These are phyloP conservation scores for Lepus americanus DNA, from an alignment of 2,113 vertebrate genomes.

Conservation along the genomic window DNA sequence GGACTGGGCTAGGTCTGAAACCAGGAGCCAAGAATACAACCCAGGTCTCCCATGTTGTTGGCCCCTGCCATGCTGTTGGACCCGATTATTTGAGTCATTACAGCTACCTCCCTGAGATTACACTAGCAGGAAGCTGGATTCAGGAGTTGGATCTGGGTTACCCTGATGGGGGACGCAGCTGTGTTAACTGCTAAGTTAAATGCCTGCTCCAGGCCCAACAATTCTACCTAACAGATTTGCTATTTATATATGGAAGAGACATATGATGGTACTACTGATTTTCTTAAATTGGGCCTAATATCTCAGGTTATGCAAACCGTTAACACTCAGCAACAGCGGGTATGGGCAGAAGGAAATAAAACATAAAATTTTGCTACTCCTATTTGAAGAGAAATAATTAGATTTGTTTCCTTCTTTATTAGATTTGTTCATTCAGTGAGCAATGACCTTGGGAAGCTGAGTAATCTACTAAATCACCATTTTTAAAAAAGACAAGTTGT, in stretches of 20 bases:
- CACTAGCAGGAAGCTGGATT: too few relatives aligned
- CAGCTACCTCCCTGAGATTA: too few relatives aligned
- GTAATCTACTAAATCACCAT: slow-evolving; percentile 29
- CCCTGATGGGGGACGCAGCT: too few relatives aligned
- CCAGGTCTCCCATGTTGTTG: too few relatives aligned
- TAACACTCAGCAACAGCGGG: slow-evolving; percentile 10
- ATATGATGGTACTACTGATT: background rate
- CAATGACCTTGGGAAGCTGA: slow-evolving; percentile 45
- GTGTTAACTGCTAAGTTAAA: too few relatives aligned
- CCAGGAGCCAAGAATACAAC: too few relatives aligned
- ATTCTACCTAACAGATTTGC: background rate
- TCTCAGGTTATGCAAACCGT: slow-evolving; percentile 3
- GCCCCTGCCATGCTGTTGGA: too few relatives aligned
- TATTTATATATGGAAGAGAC: slow-evolving; percentile 23
- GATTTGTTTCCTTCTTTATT: slow-evolving; percentile 49
- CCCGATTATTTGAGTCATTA: too few relatives aligned
- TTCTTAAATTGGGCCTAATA: background rate
- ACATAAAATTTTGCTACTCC: background rate
- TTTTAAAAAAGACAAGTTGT: background rate
- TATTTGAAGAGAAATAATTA: slow-evolving; percentile 55
- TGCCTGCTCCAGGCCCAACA: background rate
- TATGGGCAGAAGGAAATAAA: slow-evolving; percentile 38
- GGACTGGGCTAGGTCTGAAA: too few relatives aligned
- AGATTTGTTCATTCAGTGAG: slow-evolving; percentile 57
- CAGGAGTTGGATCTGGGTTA: too few relatives aligned